Evolutionary conservation across 2,888 invertebrate species (phyloP), one percentile per base, ranked within the genome.

Genomic region (Ophraella communa): DNA sequence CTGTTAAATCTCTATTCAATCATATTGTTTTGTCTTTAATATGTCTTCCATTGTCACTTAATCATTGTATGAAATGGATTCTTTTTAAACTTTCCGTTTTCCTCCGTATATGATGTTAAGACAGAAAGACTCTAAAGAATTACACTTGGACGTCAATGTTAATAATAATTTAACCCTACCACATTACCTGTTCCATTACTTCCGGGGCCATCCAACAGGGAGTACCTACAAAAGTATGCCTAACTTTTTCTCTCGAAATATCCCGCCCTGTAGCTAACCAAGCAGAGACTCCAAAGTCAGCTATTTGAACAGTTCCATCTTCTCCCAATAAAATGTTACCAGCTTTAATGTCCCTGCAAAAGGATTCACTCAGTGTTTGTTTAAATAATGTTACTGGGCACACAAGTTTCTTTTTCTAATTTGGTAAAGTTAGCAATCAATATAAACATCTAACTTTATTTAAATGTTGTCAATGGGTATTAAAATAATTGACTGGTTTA

Each of bases 161-260:
- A 55, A 42, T 10, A 42, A 35, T 11, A 60, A 21, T 14, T 8
- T 39, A 8, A 14, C 21, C n/a, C n/a, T 20, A 44, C 21, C 24
- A 23, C n/a, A 1, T 17, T 82, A 92, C 92, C 87, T 96, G 96
- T 84, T 96, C 95, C 98, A 98, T 98, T 71, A 99, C 98, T 86
- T 99, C 98, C 1, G 98, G 98, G 1, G 98, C 98, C 98, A 98
- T 98, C 98, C 98, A 99, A 80, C 98, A 98, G 0, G 98, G 98
- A 0, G 98, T 98, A 10, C 99, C 99, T 1, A 99, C 98, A 83
- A 99, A 99, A 0, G 98, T 98, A 81, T 98, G 97, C 42, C 98
- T 86, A 20, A 96, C 94, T 84, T 95, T 95, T 82, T 98, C 96
- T 52, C 97, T 87, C 4, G 95, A 95, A 66, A 95, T 84, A 82